phyloP scores from a whole-genome alignment of 2,797 vertebrate genomes.

The Dipus sagitta region DNA sequence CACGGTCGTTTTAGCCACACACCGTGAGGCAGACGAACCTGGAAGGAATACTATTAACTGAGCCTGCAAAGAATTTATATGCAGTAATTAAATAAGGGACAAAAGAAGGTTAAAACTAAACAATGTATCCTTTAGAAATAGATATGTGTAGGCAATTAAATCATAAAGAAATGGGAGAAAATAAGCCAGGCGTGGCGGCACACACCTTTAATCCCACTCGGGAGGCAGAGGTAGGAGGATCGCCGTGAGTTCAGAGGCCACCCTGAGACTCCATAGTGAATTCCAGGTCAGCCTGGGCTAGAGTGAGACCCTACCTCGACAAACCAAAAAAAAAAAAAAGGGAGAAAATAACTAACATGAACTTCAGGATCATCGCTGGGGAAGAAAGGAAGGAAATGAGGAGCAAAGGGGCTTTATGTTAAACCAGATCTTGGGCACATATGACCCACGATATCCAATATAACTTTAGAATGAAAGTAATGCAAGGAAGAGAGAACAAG shows the following conservation, averaged over 20 bases:
- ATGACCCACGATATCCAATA: neutral
- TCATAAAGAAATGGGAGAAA: slow-evolving; percentile 15
- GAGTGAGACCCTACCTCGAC: too few species aligned
- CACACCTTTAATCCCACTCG: too few species aligned
- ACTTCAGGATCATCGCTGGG: neutral
- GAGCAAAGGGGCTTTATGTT: neutral
- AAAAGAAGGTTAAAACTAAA: slow-evolving; percentile 49
- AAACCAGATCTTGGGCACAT: neutral
- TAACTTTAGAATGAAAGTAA: slow-evolving; percentile 43
- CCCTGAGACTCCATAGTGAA: too few species aligned
- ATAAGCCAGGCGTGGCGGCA: too few species aligned
- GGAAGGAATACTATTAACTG: neutral
- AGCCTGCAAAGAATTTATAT: slow-evolving; percentile 23
- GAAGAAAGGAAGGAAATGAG: neutral
- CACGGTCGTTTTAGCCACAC: neutral
- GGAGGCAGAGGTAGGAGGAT: too few species aligned
- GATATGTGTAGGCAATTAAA: neutral
- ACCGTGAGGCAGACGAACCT: neutral
- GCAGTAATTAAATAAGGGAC: slow-evolving; percentile 41
- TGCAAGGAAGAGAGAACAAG: neutral
- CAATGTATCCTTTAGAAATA: neutral
- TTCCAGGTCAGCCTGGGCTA: too few species aligned
- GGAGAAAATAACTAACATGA: slow-evolving; percentile 14
- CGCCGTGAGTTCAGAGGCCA: too few species aligned
- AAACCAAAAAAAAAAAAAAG: too few species aligned